Base-by-base conservation (phyloP, 2,797 vertebrate genomes). In the Huso huso region DNA sequence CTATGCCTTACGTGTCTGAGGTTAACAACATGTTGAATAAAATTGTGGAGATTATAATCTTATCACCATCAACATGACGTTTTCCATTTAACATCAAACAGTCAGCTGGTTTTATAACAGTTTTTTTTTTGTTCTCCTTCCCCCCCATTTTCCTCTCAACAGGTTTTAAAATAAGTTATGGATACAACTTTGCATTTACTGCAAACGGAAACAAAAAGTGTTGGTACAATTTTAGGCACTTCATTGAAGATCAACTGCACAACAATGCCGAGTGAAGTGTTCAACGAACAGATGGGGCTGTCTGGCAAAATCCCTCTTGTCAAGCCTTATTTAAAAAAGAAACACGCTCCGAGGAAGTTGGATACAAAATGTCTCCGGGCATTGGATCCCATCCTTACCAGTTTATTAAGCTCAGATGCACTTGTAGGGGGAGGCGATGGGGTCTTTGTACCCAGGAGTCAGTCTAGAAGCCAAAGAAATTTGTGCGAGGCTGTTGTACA, bases 301-400 rank as follows among this genome's bases (percentile, higher is more conserved):
- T 65, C 92, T 12, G 91, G 91, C 70, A 99, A 97, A 83, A 95
- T 99, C 63, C 86, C 93, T 4, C 83, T 95, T 0, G 84, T 97
- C 77, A 98, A 98, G 71, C 94, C 95, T 15, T 95, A 89, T 81
- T 97, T 97, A 76, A 98, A 98, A 81, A 99, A 99, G 87, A 98
- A 98, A 73, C 92, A 87, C 63, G 80, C 78, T 57, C 88, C 86
- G 77, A 97, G 95, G 80, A 92, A 94, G 68, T 70, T 99, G 74
- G 91, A 91, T 66, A 59, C 92, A 0, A 93, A 95, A 78, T 91
- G 94, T 37, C 81, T 98, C 18, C 89, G 92, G 49, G 91, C 95
- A 68, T 73, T 98, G 77, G 85, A 94, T 58, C 95, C 95, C 0
- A 93, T 98, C 68, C 88, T 99, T 51, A 95, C 87, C 74, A 94